Base-by-base conservation (phyloP, 1,140 invertebrate genomes). In the Maniola jurtina region DNA sequence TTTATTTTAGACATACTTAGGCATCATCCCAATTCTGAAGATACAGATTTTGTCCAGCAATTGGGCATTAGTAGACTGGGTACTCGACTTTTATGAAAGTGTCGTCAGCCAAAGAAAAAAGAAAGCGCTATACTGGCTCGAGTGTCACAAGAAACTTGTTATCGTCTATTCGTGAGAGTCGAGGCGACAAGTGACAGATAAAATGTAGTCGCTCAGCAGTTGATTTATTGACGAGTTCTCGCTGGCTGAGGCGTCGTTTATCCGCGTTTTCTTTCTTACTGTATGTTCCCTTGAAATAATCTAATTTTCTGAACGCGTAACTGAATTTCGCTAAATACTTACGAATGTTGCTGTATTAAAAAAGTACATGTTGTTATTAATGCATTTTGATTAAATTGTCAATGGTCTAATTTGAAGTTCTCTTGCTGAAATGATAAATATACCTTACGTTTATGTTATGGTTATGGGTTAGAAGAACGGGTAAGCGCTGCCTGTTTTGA, bases 151-250 rank as follows among this genome's bases (percentile, higher is more conserved):
- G 45, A 61, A 61, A 61, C 47, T 61, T 47, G 59, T 50, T 61
- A 48, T 61, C 42, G 47, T 61, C 59, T 47, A 50, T 61, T 61
- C 40, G 45, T 47, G 35, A 33, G 59, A 61, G 34, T 50, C 45
- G 25, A 4, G 42, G 59, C 25, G 59, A 61, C 59, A 36, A 61
- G 59, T 61, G 59, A 61, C 59, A 61, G 59, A 61, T 60, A 60
- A 61, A 61, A 50, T 61, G 59, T 61, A 50, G 45, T 61, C 59
- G 25, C 59, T 48, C 42, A 61, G 59, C 45, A 45, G 36, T 47
- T 61, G 45, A 61, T 61, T 61, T 61, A 61, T 61, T 50, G 59
- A 59, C 57, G 57, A 33, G 59, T 35, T 61, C 59, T 36, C 34
- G 48, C 48, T 11, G 16, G 15, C 48, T 52, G 14, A 52, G 15